Base-by-base conservation (phyloP, 2,888 invertebrate genomes). In the Eustalomyia histrio region DNA sequence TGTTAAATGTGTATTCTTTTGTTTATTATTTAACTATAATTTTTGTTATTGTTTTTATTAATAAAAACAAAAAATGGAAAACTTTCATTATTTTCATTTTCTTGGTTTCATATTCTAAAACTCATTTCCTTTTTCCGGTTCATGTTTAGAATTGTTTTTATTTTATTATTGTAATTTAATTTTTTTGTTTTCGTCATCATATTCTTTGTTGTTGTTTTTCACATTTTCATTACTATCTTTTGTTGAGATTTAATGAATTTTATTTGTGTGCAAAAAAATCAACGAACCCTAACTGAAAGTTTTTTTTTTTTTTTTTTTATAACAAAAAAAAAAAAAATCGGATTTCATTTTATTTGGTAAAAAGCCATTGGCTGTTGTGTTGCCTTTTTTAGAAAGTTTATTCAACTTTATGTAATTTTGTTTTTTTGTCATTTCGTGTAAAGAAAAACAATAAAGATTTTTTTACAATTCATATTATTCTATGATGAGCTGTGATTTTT, bases 71-170 rank as follows among this genome's bases (percentile, higher is more conserved):
- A 43, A n/a, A 61, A 61, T n/a, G 21, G 43, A 47, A 68, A 64
- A 65, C 58, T 73, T 80, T 68, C 47, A 64, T 80, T 67, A 55
- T 74, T 69, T 33, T 29, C 29, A 29, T 29, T 61, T 50, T 61
- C 52, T 60, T 52, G 17, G 60, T 68, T 76, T 61, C 58, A 69
- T 61, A 71, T 75, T 76, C 63, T 76, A 55, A 71, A 78, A 81
- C 74, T 76, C 81, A 81, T 81, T 81, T 81, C 81, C 81, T 75
- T 57, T 80, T 78, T 78, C 81, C 78, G 81, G 65, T 75, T 52
- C n/a, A 60, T 39, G 61, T 57, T 53, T 14, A 65, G 18, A 60
- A 57, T 50, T 68, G 12, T 57, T 17, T 67, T 72, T 7, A 29
- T 53, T 47, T 63, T 64, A 43, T 74, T 61, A 57, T 68, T 79